Percentiles rank a stretch among this genome's conserved stretches.
Evolutionary conservation across 2,888 invertebrate genomes (phyloP).

Genomic region (Calameuta idolon): DNA sequence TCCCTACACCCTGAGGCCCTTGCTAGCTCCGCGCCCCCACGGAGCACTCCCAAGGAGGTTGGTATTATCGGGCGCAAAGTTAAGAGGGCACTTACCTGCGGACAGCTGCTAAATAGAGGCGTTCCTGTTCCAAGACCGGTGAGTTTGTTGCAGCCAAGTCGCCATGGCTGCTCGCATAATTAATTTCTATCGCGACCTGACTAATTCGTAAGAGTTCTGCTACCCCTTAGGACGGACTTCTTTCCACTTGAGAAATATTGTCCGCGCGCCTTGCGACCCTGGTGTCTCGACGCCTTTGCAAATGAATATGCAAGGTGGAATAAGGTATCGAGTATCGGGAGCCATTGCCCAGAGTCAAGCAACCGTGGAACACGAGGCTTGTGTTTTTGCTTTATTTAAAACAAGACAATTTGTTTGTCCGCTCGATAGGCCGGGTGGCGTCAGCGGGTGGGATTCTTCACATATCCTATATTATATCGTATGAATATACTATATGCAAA

Average conservation of each 20-base stretch:
- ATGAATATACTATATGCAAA: neutral
- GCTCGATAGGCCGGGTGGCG: slow-evolving; percentile 40
- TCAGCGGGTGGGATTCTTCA: slow-evolving; percentile 49
- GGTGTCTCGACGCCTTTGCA: slow-evolving; percentile 42
- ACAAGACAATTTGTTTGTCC: slow-evolving; percentile 53
- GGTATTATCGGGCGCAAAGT: slow-evolving; percentile 54
- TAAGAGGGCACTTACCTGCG: slow-evolving; percentile 46
- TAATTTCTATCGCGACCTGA: neutral
- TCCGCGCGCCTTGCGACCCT: neutral
- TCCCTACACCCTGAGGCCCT: slow-evolving; percentile 47
- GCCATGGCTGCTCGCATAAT: neutral
- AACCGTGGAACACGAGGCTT: slow-evolving; percentile 20
- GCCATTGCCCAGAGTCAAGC: slow-evolving; percentile 26
- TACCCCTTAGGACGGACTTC: neutral
- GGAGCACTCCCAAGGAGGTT: slow-evolving; percentile 24
- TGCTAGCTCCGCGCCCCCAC: neutral
- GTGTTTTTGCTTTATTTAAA: slow-evolving; percentile 41
- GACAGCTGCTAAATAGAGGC: slow-evolving; percentile 55
- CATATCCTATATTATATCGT: neutral
- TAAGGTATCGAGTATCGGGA: slow-evolving; percentile 52
- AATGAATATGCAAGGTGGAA: slow-evolving; percentile 47
- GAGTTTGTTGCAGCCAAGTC: neutral
- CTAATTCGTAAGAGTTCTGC: neutral
- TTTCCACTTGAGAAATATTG: neutral
- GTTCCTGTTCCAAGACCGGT: slow-evolving; percentile 3